These are phyloP conservation scores for Tyrophagus putrescentiae DNA, from an alignment of 1,140 invertebrate species.

Conservation along the genomic window DNA sequence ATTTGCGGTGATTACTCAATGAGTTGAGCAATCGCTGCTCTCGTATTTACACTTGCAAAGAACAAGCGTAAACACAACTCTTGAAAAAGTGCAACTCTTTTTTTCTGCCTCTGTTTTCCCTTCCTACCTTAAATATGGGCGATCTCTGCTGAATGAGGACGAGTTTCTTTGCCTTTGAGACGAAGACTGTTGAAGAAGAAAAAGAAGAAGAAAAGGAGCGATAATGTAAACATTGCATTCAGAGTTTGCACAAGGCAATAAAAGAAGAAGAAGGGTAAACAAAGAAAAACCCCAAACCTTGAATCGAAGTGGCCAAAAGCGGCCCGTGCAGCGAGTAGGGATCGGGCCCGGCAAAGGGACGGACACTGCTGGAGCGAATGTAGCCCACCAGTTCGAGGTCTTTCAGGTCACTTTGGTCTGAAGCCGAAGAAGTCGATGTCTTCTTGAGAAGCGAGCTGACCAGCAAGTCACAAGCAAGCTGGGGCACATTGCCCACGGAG, in stretches of 20 bases:
- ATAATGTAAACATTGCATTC: not conserved
- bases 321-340: constrained; percentile 43
- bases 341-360: constrained; percentile 52
- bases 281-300: constrained; percentile 5
- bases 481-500: constrained; percentile 62
- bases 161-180: constrained; percentile 40
- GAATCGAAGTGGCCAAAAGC: constrained; percentile 33
- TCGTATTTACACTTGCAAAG: too few species aligned
- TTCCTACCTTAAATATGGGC: constrained; percentile 42
- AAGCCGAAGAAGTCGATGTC: too few species aligned
- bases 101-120: too few species aligned
- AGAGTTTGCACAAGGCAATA: not conserved
- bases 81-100: too few species aligned
- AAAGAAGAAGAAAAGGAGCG: not conserved
- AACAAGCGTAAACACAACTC: too few species aligned
- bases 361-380: constrained; percentile 46
- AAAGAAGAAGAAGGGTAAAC: not conserved
- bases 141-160: constrained; percentile 52
- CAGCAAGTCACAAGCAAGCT: constrained; percentile 54
- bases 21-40: too few species aligned
- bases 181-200: constrained; percentile 42
- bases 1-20: too few species aligned
- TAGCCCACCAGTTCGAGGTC: constrained; percentile 44
- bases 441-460: constrained; percentile 42
- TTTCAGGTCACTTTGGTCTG: not conserved